Base-by-base conservation (phyloP, 2,888 invertebrate species). In the Theretra japonica region DNA sequence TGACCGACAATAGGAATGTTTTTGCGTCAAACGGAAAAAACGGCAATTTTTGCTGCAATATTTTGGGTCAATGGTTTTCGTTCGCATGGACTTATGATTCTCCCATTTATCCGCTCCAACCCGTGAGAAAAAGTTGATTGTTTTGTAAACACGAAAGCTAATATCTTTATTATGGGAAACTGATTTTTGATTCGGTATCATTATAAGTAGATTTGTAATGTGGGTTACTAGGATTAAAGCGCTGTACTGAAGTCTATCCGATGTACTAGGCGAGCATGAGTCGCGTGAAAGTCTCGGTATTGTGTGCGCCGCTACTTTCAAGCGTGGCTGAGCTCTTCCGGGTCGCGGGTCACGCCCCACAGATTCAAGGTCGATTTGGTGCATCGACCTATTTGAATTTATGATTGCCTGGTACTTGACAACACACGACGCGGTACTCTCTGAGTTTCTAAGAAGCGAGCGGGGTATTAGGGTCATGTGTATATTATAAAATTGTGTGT, bases 241-340 rank as follows among this genome's bases (percentile, higher is more conserved):
- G 41, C 21, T 41, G 48, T 58, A 75, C 69, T 76, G 60, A 48
- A 65, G 17, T 53, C 53, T 71, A 62, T 72, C 71, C 74, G 73
- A 73, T 69, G 80, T 86, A 90, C 90, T 73, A 91, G 90, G 89
- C 81, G 72, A 74, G 60, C 83, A 90, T 86, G 81, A 83, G 75
- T 73, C 65, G 76, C 83, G 88, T 83, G 91, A 90, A 90, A 90
- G 90, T 89, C 80, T 80, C 77, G 74, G 83, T 83, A 84, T 87
- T 86, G 84, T 86, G 78, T 82, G 81, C 78, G 80, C 82, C 79
- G 82, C 86, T 84, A 88, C 90, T 90, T 90, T 89, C 88, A 79
- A 84, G 76, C 70, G 77, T 59, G 25, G 70, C 76, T 83, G 86
- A 81, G 81, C 75, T 85, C 82, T 88, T 70, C 72, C 72, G 72